Evolutionary conservation across 2,888 invertebrate species (phyloP), one percentile per base, ranked within the genome.

Genomic region (Andrena minutula): DNA sequence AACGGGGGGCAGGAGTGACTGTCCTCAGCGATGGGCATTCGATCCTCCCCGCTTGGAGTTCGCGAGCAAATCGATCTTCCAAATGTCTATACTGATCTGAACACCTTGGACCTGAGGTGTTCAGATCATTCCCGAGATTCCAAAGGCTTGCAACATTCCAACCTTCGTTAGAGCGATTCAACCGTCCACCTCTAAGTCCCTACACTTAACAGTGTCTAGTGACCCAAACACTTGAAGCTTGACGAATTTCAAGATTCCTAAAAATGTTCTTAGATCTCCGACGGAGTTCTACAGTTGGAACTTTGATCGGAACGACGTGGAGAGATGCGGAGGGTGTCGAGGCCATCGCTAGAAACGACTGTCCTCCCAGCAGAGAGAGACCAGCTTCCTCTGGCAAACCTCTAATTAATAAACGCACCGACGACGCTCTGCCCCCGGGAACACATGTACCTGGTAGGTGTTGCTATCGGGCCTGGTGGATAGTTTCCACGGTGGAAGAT

Each of bases 331-430:
- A 26, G 16, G 12, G 32, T 12, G 56, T 56, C n/a, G 53, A 63
- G 64, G 63, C 64, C 64, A 64, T 72, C 58, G 66, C 64, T 82
- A 53, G 61, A 66, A 60, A 66, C 30, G 35, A 77, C 35, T 61
- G 76, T 84, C 77, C 64, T 65, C 60, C 26, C 63, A 72, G 68
- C 58, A 35, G 71, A 71, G 6, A 23, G 23, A 49, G 47, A 32
- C 53, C 41, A 32, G 51, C 71, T 73, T 71, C 75, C 41, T 75
- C 72, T 66, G 64, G 32, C 90, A 83, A 90, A 91, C 91, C 90
- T 91, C 89, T 92, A 92, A 92, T 92, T 91, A 91, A 92, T 92
- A 90, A 90, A 90, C 86, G 87, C 89, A 90, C 90, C 91, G 90
- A 86, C 89, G 77, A 86, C 82, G 83, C 80, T 86, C 78, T 78